Base-by-base conservation (phyloP, 2,113 vertebrate species). In the Gallinago paraguaiae region DNA sequence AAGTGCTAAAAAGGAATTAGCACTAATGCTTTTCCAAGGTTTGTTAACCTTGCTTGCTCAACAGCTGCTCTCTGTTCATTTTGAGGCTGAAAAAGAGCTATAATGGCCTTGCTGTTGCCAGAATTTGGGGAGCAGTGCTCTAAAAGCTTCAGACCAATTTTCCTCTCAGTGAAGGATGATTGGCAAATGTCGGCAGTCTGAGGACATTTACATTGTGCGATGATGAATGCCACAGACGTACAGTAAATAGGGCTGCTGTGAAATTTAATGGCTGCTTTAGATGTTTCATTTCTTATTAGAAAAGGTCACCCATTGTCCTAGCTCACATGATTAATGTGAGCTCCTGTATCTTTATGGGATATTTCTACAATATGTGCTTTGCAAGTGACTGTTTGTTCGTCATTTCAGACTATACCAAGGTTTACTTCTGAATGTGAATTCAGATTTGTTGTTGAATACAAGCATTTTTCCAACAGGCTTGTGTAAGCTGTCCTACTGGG, bases 291-390 rank as follows among this genome's bases (percentile, higher is more conserved):
- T 97, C 95, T 95, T 97, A 95, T 97, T 97, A 97, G 97, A 96
- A 98, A 98, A 98, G 97, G 98, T 98, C 97, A 98, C 72, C 48
- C 71, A 96, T 97, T 97, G 95, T 97, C 96, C 96, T 74, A 85
- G 63, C 80, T 96, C 81, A 59, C 72, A 93, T 96, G 97, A 98
- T 96, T 97, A 97, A 97, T 98, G 96, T 80, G 79, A 91, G 91
- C 80, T 88, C 76, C 95, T 86, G 83, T 96, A 94, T 97, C 94
- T 96, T 97, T 96, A 95, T 88, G 70, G 93, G 80, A 63, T 96
- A 90, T 95, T 97, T 96, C 97, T 94, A 80, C 89, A 97, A 78
- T 97, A 80, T 79, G 78, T 81, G 71, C 76, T 96, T 93, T 96
- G 81, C 94, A 94, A 97, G 89, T 81, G 93, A 86, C 86, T 97